Conservation (phyloP, 2,888 invertebrate genomes). For the Ommatoiulus sabulosus region DNA sequence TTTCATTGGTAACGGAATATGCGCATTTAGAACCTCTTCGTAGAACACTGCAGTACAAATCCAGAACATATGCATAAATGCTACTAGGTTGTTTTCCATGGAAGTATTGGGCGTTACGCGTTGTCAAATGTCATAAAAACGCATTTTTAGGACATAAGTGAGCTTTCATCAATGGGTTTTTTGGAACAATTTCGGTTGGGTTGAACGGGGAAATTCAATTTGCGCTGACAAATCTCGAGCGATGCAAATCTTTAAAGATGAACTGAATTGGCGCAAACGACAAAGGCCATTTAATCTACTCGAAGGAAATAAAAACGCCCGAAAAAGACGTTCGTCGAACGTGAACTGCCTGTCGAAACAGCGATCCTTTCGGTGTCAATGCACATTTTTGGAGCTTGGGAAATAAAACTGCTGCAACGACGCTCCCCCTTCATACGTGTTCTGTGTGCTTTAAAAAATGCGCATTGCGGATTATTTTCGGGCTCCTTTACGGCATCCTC, state of each 20-base stretch:
- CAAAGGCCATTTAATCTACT: background rate
- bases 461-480: conserved; percentile 50
- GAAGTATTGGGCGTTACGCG: no score
- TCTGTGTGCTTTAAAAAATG: conserved; percentile 52
- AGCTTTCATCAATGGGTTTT: no score
- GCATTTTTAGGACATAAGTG: no score
- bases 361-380: conserved; percentile 21
- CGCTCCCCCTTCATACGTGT: background rate
- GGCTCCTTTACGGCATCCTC: background rate
- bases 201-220: background rate
- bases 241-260: background rate
- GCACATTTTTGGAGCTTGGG: conserved; percentile 10
- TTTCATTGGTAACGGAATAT: no score
- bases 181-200: no score
- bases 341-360: background rate
- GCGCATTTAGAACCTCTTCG: no score
- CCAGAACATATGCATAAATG: no score
- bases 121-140: no score
- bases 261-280: background rate
- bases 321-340: background rate
- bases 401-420: background rate
- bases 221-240: background rate
- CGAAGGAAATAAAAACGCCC: background rate
- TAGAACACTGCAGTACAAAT: no score
- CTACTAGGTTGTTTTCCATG: no score